Evolutionary conservation across 2,888 invertebrate species (phyloP), one percentile per base, ranked within the genome.

Genomic region (Zhengitettix transpicula): DNA sequence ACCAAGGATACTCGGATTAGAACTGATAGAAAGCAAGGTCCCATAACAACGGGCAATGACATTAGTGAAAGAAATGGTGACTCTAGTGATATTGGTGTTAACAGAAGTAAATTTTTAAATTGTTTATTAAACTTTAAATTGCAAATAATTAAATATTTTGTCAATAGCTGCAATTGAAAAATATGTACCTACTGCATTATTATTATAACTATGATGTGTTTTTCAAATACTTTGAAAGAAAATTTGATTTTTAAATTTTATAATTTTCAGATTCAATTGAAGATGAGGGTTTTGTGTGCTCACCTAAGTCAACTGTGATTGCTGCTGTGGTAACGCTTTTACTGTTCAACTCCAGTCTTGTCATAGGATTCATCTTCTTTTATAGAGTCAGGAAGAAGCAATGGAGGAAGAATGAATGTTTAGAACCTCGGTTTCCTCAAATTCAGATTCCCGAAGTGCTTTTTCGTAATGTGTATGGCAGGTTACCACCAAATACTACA

Each of bases 381-480:
- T 71, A 71, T 64, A 67, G 70, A 54, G 65, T 67, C 55, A 68
- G 69, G 60, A 68, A 69, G 64, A 65, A 68, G 44, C 66, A 68
- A 53, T 72, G 72, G 71, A 64, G 65, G 28, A 69, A 69, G 61
- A 55, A 63, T 40, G 59, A 65, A 63, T 55, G 61, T 60, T 15
- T 64, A 11, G 60, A 56, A 44, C 53, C 58, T 40, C 52, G 60
- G 17, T 47, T 61, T 17, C 12, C 52, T 28, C 58, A 58, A 14
- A 57, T 62, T 42, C 61, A 67, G 47, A 65, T 68, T 16, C 69
- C 69, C 47, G 69, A 70, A 67, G 69, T 70, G 56, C 67, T 69
- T 57, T 70, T 70, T 65, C 67, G 69, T 62, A 70, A 68, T 64
- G 68, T 69, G 41, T 69, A 69, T 61, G 70, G 68, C 62, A 66